Conservation (phyloP, 2,797 vertebrate genomes). For the Meriones psammophilus region DNA sequence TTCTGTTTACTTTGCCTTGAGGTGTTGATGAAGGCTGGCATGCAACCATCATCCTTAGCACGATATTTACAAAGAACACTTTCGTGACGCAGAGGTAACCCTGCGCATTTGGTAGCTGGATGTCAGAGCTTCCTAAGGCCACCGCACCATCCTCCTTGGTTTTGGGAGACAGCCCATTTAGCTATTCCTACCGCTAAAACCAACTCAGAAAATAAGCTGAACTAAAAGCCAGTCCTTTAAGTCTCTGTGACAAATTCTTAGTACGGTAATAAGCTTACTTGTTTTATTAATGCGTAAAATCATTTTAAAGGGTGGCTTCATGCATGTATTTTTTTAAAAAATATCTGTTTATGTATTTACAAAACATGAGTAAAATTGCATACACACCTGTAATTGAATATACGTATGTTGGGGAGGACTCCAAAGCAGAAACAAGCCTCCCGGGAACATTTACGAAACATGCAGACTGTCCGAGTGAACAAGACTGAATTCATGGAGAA, state of each 20-base stretch:
- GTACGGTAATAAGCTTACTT: conserved; percentile 1
- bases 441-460: conserved; percentile 61
- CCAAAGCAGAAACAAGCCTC: conserved; percentile 41
- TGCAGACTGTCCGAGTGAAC: conserved; percentile 55
- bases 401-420: not conserved
- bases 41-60: conserved; percentile 3
- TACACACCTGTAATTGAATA: conserved; percentile 13
- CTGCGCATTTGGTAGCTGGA: not conserved
- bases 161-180: not conserved
- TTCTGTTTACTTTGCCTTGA: conserved; percentile 65
- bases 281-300: not conserved
- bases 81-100: not conserved
- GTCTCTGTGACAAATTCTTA: conserved; percentile 35
- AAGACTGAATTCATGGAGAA: conserved; percentile 70
- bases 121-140: not conserved
- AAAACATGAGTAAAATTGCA: not conserved
- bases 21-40: conserved; percentile 27
- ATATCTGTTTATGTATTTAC: not conserved
- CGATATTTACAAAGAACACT: conserved; percentile 39
- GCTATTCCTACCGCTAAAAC: not conserved
- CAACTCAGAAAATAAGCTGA: not conserved
- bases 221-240: conserved; percentile 33
- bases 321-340: conserved; percentile 39
- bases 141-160: not conserved
- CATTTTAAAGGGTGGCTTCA: conserved; percentile 49